A percentile compares a stretch with the other conserved stretches of the same genome.
phyloP scores from a whole-genome alignment of 2,797 vertebrate genomes.

The Oceanodroma leucorhoa region DNA sequence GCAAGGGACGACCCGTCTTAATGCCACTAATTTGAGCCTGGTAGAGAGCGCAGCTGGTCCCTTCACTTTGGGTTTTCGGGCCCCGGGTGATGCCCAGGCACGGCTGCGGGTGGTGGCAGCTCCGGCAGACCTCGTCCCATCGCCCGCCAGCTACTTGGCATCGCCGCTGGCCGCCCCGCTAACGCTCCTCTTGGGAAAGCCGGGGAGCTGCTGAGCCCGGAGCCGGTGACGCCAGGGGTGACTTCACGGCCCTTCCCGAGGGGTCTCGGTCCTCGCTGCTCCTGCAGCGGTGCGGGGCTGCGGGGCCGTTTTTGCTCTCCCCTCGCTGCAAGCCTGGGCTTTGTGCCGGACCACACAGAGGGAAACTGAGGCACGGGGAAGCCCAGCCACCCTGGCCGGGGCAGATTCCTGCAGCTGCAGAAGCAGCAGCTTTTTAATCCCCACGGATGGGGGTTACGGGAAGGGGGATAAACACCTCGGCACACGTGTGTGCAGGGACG shows the following conservation, averaged over 20 bases:
- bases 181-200: neutral
- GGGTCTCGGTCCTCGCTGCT: rapidly evolving
- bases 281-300: rapidly evolving
- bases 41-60: rapidly evolving
- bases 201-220: neutral
- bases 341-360: rapidly evolving
- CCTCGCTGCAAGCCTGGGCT: neutral
- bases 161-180: rapidly evolving
- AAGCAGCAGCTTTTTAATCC: neutral
- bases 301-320: rapidly evolving
- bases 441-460: rapidly evolving
- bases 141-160: neutral
- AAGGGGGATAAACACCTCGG: rapidly evolving
- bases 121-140: neutral
- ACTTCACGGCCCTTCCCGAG: rapidly evolving
- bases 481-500: rapidly evolving
- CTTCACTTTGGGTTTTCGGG: neutral
- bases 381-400: neutral
- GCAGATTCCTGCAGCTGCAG: neutral
- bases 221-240: rapidly evolving
- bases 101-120: neutral
- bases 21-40: neutral
- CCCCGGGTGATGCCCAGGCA: neutral
- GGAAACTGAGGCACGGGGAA: neutral
- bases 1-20: neutral